Evolutionary conservation across 2,888 invertebrate genomes (phyloP).

Genomic region (Coenonympha arcania): DNA sequence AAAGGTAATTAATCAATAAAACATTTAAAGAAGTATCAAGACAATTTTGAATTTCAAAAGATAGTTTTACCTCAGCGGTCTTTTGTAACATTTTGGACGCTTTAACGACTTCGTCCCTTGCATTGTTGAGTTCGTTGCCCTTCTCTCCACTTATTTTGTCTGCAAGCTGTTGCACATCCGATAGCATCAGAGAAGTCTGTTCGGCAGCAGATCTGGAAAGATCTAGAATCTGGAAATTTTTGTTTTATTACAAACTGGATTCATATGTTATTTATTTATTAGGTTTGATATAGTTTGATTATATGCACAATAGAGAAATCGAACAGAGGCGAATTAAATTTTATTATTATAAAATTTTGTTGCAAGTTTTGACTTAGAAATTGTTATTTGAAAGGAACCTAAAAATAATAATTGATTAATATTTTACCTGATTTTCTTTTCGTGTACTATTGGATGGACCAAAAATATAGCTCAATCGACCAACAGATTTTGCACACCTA

Average conservation of each 20-base stretch:
- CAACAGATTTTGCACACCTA: constrained; percentile 30
- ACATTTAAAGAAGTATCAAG: too few species aligned
- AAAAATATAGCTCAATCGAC: constrained; percentile 24
- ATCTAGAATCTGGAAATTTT: constrained; percentile 15
- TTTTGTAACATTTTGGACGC: constrained; percentile 32
- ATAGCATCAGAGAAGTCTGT: constrained; percentile 31
- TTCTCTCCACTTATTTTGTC: constrained; percentile 21
- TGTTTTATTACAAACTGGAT: neutral
- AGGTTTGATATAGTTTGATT: neutral
- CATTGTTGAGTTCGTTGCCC: constrained; percentile 15
- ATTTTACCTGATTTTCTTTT: constrained; percentile 28
- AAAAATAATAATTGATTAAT: too few species aligned
- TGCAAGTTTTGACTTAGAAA: too few species aligned
- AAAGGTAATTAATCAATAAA: too few species aligned
- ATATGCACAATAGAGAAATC: too few species aligned
- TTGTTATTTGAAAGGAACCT: too few species aligned
- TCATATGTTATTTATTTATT: neutral
- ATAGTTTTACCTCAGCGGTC: constrained; percentile 37
- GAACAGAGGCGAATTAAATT: too few species aligned
- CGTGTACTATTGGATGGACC: constrained; percentile 17
- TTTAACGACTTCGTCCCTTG: constrained; percentile 27
- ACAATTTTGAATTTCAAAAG: too few species aligned
- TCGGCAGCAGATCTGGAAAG: constrained; percentile 26
- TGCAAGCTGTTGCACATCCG: constrained; percentile 29
- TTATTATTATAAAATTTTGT: too few species aligned